These are phyloP conservation scores for Nowickia ferox DNA, from an alignment of 2,888 invertebrate genomes.

Conservation along the genomic window DNA sequence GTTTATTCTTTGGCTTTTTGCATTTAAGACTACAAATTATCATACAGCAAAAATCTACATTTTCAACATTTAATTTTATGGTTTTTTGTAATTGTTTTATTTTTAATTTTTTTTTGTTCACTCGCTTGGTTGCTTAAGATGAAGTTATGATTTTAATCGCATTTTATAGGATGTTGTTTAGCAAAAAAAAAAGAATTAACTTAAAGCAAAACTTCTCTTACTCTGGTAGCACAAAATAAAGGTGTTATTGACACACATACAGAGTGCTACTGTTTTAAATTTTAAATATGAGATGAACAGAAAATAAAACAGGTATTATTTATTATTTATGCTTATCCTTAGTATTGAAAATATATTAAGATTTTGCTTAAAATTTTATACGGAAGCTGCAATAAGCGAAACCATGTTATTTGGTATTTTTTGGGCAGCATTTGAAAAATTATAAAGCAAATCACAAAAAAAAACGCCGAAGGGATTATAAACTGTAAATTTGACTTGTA, in stretches of 20 bases:
- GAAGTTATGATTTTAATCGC: conserved; percentile 66
- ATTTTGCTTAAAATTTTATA: neutral
- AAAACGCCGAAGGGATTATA: no score
- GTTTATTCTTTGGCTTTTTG: conserved; percentile 23
- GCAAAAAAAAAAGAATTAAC: neutral
- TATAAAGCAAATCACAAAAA: no score
- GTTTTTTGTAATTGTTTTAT: conserved; percentile 63
- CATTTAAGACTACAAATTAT: conserved; percentile 66
- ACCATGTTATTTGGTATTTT: neutral
- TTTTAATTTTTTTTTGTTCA: conserved; percentile 12
- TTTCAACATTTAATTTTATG: conserved; percentile 65
- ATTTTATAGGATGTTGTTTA: conserved; percentile 46
- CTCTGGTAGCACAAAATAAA: conserved; percentile 40
- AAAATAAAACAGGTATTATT: conserved; percentile 37
- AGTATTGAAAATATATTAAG: neutral
- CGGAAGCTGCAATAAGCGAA: neutral
- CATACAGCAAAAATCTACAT: conserved; percentile 56
- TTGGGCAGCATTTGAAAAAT: neutral
- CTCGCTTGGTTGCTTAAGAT: conserved; percentile 25
- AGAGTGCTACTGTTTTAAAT: conserved; percentile 44
- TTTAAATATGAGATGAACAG: neutral
- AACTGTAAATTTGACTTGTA: neutral
- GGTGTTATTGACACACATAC: conserved; percentile 38
- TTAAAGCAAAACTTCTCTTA: conserved; percentile 15
- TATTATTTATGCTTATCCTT: neutral